A percentile compares a stretch with the other conserved stretches of the same genome.
Conservation (phyloP, 2,888 invertebrate genomes). For the Lasioglossum figueresi region DNA sequence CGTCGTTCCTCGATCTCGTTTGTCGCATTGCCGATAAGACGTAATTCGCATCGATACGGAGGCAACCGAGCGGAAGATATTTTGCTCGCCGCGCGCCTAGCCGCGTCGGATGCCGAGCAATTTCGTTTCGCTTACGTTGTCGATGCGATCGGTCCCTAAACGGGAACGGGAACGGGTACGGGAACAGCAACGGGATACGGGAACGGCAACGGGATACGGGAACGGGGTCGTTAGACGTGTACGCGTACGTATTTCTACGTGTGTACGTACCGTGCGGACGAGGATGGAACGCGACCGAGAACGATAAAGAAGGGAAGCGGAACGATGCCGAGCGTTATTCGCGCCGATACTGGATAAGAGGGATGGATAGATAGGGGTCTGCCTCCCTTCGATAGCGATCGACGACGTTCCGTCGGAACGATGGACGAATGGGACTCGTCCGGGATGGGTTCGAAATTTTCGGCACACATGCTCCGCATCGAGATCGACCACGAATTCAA, state of each 20-base stretch:
- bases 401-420: neutral
- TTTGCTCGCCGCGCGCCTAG: conserved; percentile 14
- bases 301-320: conserved; percentile 3
- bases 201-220: neutral
- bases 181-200: no score
- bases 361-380: neutral
- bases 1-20: conserved; percentile 15
- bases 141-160: conserved; percentile 51
- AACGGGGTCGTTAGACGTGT: conserved; percentile 13
- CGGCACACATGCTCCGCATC: conserved; percentile 1
- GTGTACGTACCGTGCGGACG: neutral
- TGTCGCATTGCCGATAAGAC: conserved; percentile 21
- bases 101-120: conserved; percentile 60
- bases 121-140: conserved; percentile 73
- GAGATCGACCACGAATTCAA: neutral
- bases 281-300: neutral
- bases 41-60: conserved; percentile 31
- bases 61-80: conserved; percentile 45
- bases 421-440: conserved; percentile 60
- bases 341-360: neutral
- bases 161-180: conserved; percentile 14
- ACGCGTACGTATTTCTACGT: conserved; percentile 4
- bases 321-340: conserved; percentile 3
- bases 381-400: conserved; percentile 6
- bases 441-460: conserved; percentile 61